A percentile compares a stretch with the other conserved stretches of the same genome.
Evolutionary conservation across 2,113 vertebrate species (phyloP).

Genomic region (Trochalopteron elliotii): DNA sequence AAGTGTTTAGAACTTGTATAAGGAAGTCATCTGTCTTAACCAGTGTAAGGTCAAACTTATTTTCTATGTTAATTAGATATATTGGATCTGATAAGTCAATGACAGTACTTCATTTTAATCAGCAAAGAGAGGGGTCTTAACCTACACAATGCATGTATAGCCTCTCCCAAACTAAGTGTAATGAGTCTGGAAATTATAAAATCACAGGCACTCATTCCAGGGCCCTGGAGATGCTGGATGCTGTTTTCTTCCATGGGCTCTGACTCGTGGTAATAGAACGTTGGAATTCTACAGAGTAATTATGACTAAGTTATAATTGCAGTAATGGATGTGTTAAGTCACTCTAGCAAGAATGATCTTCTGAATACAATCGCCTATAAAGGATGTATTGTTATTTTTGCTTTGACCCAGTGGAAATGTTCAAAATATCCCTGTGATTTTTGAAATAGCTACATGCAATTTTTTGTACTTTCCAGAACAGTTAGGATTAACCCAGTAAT

Average conservation of each 20-base stretch:
- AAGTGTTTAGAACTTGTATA: slow-evolving; percentile 60
- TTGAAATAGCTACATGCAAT: slow-evolving; percentile 42
- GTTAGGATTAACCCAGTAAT: slow-evolving; percentile 67
- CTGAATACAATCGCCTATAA: slow-evolving; percentile 70
- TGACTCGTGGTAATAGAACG: slow-evolving; percentile 47
- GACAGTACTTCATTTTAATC: slow-evolving; percentile 60
- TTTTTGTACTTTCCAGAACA: slow-evolving; percentile 70
- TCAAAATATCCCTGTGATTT: slow-evolving; percentile 49
- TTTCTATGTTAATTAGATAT: slow-evolving; percentile 69
- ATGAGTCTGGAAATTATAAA: slow-evolving; percentile 73
- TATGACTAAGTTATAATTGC: slow-evolving; percentile 69
- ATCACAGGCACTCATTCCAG: slow-evolving; percentile 24
- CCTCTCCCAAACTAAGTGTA: slow-evolving; percentile 20
- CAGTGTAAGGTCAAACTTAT: slow-evolving; percentile 49
- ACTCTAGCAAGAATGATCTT: slow-evolving; percentile 41
- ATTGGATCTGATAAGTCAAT: slow-evolving; percentile 51
- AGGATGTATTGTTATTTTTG: slow-evolving; percentile 63
- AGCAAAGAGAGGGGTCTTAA: slow-evolving; percentile 46
- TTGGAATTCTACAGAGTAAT: slow-evolving; percentile 61
- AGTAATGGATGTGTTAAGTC: slow-evolving; percentile 65
- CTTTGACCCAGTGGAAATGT: slow-evolving; percentile 61
- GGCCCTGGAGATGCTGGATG: slow-evolving; percentile 17
- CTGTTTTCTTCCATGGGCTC: slow-evolving; percentile 23
- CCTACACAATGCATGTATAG: slow-evolving; percentile 43
- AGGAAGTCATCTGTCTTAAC: slow-evolving; percentile 68